Evolutionary conservation across 2,888 invertebrate genomes (phyloP), one percentile per base, ranked within the genome.

Genomic region (Epirrhoe alternata): DNA sequence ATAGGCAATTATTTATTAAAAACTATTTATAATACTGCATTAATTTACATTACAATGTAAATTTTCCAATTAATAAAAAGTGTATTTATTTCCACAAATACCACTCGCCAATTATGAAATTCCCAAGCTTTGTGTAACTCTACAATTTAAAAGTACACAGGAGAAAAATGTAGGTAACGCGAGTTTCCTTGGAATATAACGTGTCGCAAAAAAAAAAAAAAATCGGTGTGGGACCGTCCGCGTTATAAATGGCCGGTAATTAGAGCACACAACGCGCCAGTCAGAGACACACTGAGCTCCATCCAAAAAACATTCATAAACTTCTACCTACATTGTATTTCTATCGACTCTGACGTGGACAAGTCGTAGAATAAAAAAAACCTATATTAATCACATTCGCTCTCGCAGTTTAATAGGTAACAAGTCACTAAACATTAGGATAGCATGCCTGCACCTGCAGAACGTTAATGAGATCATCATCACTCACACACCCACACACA

Each of bases 161-260:
- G 38, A 42, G 14, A 42, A 59, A 50, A 51, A 51, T 38, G 59
- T 38, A 30, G 51, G 72, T 66, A 68, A 78, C 80, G 70, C 66
- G 74, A 74, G 77, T 80, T 86, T 82, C 80, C 82, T 84, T 85
- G 83, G 77, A 84, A 86, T 83, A 83, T 86, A 84, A 84, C 82
- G 81, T 79, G 82, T 80, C 76, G 80, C 74, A 86, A 88, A 88
- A 87, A 88, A 84, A 82, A n/a, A 86, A 84, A 86, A 88, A 88
- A 89, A 88, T 85, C 81, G 86, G 82, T 83, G 80, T 83, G 80
- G 86, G 86, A 85, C 87, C 80, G 81, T 80, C 84, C 84, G 84
- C 83, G 87, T 89, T 87, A 89, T 88, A 88, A 88, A 91, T 89
- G 90, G 87, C 80, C 78, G 84, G 91, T 91, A 91, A 91, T 91